Conservation (phyloP, 2,888 invertebrate genomes). For the Sussaba pulchella region DNA sequence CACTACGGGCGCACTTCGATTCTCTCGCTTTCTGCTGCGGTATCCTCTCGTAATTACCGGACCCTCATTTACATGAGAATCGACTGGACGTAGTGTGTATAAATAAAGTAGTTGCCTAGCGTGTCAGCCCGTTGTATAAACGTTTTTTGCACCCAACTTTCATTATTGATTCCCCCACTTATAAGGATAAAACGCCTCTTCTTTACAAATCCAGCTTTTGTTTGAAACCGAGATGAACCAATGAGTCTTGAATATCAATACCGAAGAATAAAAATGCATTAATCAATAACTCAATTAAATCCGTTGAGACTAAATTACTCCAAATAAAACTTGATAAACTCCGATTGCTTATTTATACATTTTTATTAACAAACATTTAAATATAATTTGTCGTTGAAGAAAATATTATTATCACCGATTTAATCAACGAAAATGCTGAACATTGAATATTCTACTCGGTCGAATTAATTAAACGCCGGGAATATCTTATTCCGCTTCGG, state of each 20-base stretch:
- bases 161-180: constrained; percentile 45
- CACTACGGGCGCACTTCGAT: constrained; percentile 14
- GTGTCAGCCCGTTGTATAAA: constrained; percentile 45
- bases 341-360: constrained; percentile 2
- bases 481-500: neutral
- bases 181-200: neutral
- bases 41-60: constrained; percentile 60
- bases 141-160: constrained; percentile 44
- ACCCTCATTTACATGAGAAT: constrained; percentile 64
- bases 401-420: neutral
- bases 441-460: neutral
- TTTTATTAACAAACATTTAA: neutral
- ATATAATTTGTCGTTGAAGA: neutral
- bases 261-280: neutral
- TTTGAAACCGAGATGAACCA: neutral
- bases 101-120: constrained; percentile 46
- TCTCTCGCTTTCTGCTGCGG: constrained; percentile 29
- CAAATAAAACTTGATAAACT: constrained; percentile 16
- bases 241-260: neutral
- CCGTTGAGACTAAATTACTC: neutral
- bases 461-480: neutral
- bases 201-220: constrained; percentile 17
- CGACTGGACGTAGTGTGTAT: constrained; percentile 50
- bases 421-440: neutral
- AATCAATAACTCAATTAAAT: neutral